Conservation (phyloP, 1,140 invertebrate species). For the Battus philenor region DNA sequence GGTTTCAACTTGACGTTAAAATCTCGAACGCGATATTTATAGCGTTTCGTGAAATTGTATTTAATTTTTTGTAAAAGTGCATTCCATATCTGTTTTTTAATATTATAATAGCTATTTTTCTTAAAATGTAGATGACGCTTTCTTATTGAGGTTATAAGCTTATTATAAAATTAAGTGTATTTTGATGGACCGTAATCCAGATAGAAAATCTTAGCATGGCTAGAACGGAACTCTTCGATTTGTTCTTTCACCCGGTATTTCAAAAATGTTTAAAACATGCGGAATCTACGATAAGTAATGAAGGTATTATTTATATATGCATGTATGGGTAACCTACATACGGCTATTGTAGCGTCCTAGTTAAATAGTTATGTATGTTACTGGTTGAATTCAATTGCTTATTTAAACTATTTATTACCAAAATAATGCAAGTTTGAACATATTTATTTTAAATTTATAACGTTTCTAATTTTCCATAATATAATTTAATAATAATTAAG, state of each 20-base stretch:
- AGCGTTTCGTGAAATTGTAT: conserved; percentile 12
- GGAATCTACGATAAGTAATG: conserved; percentile 46
- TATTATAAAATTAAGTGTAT: conserved; percentile 43
- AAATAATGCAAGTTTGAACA: too few species aligned
- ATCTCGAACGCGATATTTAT: conserved; percentile 4
- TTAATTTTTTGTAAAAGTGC: conserved; percentile 21
- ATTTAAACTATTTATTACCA: too few species aligned
- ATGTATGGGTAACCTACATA: too few species aligned
- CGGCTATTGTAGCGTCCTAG: too few species aligned
- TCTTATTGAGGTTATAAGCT: conserved; percentile 56
- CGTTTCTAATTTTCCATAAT: too few species aligned
- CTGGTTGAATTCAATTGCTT: too few species aligned
- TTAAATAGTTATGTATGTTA: conserved; percentile 1
- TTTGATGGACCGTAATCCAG: conserved; percentile 38
- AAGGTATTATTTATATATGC: conserved; percentile 45
- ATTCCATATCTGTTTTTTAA: conserved; percentile 52
- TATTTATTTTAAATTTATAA: too few species aligned
- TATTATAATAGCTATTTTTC: conserved; percentile 26
- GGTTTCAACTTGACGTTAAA: conserved; percentile 19
- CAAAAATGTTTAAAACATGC: conserved; percentile 75
- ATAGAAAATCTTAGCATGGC: conserved; percentile 55
- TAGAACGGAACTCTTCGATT: conserved; percentile 71
- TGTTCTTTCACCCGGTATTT: conserved; percentile 75
- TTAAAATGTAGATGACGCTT: conserved; percentile 23
- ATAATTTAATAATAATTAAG: too few species aligned